Evolutionary conservation across 2,888 invertebrate species (phyloP).

Genomic region (Himalopsyche tibetana): DNA sequence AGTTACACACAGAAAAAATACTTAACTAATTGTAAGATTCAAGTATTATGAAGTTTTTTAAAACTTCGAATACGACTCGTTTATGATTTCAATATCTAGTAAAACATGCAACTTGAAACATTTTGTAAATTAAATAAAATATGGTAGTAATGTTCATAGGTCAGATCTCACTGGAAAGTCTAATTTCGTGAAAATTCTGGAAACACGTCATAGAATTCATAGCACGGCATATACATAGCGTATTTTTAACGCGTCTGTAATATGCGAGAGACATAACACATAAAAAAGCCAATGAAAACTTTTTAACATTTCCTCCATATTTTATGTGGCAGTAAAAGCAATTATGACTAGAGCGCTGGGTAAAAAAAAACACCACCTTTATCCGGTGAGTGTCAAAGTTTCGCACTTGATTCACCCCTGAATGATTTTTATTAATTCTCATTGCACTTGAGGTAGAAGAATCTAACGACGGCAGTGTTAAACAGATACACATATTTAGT

Average conservation of each 20-base stretch:
- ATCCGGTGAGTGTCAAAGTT: conserved; percentile 36
- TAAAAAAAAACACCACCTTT: conserved; percentile 34
- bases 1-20: too few relatives aligned
- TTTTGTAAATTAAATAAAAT: neutral
- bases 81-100: too few relatives aligned
- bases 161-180: neutral
- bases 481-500: neutral
- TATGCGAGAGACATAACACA: conserved; percentile 43
- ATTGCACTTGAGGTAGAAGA: neutral
- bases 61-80: too few relatives aligned
- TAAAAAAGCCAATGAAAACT: conserved; percentile 43
- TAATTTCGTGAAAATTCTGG: conserved; percentile 22
- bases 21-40: too few relatives aligned
- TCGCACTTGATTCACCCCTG: conserved; percentile 37
- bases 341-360: conserved; percentile 40
- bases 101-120: too few relatives aligned
- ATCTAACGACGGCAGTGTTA: neutral
- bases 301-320: conserved; percentile 43
- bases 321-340: conserved; percentile 43
- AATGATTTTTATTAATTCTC: conserved; percentile 14
- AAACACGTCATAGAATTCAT: conserved; percentile 41
- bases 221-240: conserved; percentile 32
- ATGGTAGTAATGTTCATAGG: neutral
- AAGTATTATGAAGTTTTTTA: too few relatives aligned
- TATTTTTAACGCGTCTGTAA: conserved; percentile 42